A percentile compares a stretch with the other conserved stretches of the same genome.
Conservation (phyloP, 2,888 invertebrate species). For the Cheiracanthium punctorium region DNA sequence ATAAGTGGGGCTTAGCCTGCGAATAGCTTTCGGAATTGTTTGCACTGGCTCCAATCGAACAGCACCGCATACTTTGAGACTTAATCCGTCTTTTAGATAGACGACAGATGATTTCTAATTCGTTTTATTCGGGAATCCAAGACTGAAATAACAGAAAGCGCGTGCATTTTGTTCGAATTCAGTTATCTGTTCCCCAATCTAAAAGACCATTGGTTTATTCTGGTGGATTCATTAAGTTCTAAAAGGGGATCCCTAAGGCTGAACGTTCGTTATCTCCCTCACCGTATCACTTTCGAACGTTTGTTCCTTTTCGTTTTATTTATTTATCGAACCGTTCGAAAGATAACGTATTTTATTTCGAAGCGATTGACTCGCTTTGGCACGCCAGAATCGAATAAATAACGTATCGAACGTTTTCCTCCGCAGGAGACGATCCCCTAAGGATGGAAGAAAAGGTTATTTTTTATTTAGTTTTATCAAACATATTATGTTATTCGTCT, state of each 20-base stretch:
- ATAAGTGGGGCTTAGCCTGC: no score
- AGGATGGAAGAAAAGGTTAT: constrained; percentile 15
- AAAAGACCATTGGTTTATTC: constrained; percentile 42
- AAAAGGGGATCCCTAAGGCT: constrained; percentile 40
- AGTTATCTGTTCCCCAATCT: constrained; percentile 46
- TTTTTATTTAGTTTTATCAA: not conserved
- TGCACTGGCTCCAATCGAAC: not conserved
- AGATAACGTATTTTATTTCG: constrained; percentile 53
- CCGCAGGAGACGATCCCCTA: constrained; percentile 17
- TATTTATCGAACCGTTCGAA: constrained; percentile 56
- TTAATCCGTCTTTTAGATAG: constrained; percentile 2
- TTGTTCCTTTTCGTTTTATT: constrained; percentile 57
- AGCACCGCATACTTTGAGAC: not conserved
- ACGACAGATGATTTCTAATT: constrained; percentile 13
- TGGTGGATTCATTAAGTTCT: constrained; percentile 59
- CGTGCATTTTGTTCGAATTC: constrained; percentile 26
- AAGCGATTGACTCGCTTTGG: constrained; percentile 42
- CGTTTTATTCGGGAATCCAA: not conserved
- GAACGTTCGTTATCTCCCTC: constrained; percentile 47
- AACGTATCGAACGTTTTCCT: constrained; percentile 35
- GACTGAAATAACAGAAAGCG: constrained; percentile 2
- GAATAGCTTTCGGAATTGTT: not conserved
- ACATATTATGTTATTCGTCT: constrained; percentile 15
- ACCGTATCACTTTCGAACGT: constrained; percentile 28
- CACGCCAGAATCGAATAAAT: constrained; percentile 59